Conservation (phyloP, 2,888 invertebrate genomes). For the Trichopria drosophilae region DNA sequence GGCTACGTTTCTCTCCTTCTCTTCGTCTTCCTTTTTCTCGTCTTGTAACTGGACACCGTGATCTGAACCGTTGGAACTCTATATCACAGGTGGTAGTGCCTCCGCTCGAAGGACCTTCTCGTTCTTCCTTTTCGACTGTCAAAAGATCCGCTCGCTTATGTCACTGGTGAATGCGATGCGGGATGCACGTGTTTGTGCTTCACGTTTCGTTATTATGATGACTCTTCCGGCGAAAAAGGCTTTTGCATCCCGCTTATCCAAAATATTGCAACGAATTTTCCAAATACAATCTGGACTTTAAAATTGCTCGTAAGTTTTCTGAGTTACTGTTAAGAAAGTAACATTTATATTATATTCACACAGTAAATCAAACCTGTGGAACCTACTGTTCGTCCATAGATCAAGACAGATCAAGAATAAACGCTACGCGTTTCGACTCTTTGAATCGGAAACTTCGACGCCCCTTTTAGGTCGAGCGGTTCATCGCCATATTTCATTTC, state of each 20-base stretch:
- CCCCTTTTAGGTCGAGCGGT: conserved; percentile 8
- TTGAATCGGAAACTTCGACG: conserved; percentile 6
- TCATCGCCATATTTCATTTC: conserved; percentile 44
- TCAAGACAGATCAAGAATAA: no score
- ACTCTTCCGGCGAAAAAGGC: conserved; percentile 11
- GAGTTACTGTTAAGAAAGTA: no score
- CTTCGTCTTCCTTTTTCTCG: no score
- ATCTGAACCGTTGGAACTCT: conserved; percentile 53
- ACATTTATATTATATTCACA: no score
- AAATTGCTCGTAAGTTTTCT: no score
- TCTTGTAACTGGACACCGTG: no score
- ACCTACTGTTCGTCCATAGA: no score
- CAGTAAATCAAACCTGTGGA: no score
- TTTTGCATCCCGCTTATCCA: no score
- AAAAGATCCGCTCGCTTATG: conserved; percentile 24
- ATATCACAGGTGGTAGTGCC: conserved; percentile 54
- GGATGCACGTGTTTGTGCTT: not conserved
- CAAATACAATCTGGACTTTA: no score
- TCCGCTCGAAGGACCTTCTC: conserved; percentile 40
- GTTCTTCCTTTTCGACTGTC: conserved; percentile 37
- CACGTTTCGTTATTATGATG: conserved; percentile 6
- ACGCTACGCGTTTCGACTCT: conserved; percentile 12
- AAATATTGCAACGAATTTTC: no score
- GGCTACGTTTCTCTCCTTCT: conserved; percentile 1
- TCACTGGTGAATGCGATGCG: conserved; percentile 7